Evolutionary conservation across 2,113 vertebrate genomes (phyloP).

Genomic region (Raja brachyura): DNA sequence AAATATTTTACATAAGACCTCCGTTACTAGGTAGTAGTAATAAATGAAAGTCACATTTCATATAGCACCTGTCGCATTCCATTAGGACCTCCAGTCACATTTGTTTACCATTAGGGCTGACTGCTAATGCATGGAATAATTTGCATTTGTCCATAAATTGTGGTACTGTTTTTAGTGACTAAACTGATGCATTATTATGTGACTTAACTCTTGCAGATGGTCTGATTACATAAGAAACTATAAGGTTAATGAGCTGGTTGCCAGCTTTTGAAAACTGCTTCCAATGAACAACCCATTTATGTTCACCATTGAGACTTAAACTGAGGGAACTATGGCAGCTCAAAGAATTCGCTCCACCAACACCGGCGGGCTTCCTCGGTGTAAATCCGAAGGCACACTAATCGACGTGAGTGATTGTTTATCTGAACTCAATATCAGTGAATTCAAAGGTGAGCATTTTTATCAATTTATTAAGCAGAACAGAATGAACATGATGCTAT

Average conservation of each 20-base stretch:
- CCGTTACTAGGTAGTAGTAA: neutral
- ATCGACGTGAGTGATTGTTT: slow-evolving; percentile 77
- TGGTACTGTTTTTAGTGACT: neutral
- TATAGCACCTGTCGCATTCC: too few species aligned
- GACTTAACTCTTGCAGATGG: neutral
- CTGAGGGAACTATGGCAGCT: slow-evolving; percentile 70
- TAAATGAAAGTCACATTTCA: neutral
- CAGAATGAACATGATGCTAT: neutral
- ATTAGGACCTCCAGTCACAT: too few species aligned
- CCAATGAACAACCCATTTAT: neutral
- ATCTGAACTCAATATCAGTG: slow-evolving; percentile 66
- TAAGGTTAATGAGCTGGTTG: neutral
- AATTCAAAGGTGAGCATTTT: slow-evolving; percentile 75
- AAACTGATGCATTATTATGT: neutral
- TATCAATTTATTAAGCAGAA: neutral
- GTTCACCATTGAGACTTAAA: neutral
- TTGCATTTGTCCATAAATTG: neutral
- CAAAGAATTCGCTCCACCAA: slow-evolving; percentile 83
- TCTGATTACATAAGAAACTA: neutral
- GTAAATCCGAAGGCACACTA: slow-evolving; percentile 85
- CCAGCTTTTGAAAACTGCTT: neutral
- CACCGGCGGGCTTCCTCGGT: slow-evolving; percentile 73
- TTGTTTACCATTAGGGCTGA: neutral
- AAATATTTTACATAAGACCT: neutral
- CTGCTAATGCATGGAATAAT: too few species aligned